Evolutionary conservation across 2,113 vertebrate species (phyloP).

Genomic region (Corythoichthys intestinalis): DNA sequence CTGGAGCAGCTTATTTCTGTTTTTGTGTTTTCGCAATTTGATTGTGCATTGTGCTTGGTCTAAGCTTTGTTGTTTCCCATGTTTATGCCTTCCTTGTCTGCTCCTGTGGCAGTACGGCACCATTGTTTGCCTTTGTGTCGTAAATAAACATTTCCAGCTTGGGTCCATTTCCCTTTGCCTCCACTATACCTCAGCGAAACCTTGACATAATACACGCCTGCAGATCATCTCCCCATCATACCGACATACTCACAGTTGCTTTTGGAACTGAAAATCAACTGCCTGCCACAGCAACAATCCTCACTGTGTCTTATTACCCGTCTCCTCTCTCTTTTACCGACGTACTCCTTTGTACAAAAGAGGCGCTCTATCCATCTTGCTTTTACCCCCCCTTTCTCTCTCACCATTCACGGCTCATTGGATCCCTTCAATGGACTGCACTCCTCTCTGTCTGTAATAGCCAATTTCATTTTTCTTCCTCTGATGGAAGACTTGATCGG

Average conservation of each 20-base stretch:
- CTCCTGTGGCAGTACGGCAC: background rate
- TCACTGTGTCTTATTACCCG: slow-evolving; percentile 65
- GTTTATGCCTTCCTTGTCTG: background rate
- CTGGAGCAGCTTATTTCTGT: no score
- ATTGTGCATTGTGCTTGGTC: background rate
- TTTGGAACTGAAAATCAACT: slow-evolving; percentile 59
- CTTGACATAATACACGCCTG: slow-evolving; percentile 39
- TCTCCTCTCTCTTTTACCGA: slow-evolving; percentile 52
- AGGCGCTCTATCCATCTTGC: slow-evolving; percentile 43
- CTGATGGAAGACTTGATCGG: slow-evolving; percentile 67
- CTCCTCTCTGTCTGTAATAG: slow-evolving; percentile 66
- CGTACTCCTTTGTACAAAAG: slow-evolving; percentile 64
- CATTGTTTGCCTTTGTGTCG: background rate
- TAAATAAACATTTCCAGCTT: background rate
- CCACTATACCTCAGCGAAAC: slow-evolving; percentile 20
- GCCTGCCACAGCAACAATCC: slow-evolving; percentile 65
- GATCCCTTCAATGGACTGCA: slow-evolving; percentile 58
- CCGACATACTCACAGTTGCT: slow-evolving; percentile 5
- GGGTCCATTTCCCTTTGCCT: background rate
- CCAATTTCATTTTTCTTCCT: slow-evolving; percentile 66
- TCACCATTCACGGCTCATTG: slow-evolving; percentile 67
- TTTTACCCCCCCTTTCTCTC: slow-evolving; percentile 23
- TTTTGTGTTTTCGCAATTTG: background rate
- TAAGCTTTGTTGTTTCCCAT: background rate
- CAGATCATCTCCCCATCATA: slow-evolving; percentile 41